Evolutionary conservation across 2,888 invertebrate genomes (phyloP).

Genomic region (Protophormia terraenovae): DNA sequence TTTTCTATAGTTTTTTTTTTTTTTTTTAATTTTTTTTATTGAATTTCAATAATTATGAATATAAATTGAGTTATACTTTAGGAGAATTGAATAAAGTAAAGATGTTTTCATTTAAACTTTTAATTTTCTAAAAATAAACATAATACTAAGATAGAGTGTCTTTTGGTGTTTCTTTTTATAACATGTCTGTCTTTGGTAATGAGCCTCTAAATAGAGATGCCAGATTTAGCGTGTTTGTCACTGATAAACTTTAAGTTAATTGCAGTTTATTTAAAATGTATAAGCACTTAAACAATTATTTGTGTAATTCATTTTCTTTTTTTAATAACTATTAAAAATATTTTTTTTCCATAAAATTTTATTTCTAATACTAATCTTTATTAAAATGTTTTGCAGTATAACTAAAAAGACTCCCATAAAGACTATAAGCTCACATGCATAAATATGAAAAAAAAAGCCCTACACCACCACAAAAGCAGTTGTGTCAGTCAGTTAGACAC

Average conservation of each 20-base stretch:
- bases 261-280: too few species aligned
- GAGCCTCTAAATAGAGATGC: too few species aligned
- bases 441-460: background rate
- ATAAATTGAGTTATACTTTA: slow-evolving; percentile 13
- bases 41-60: slow-evolving; percentile 47
- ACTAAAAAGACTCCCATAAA: background rate
- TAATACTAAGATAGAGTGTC: too few species aligned
- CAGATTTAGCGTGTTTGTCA: too few species aligned
- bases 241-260: too few species aligned
- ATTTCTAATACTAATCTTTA: background rate
- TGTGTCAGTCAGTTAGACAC: slow-evolving; percentile 22
- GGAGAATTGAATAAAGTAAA: background rate
- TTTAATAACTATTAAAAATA: too few species aligned
- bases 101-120: background rate
- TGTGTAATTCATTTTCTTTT: too few species aligned
- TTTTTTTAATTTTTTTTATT: background rate
- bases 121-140: background rate
- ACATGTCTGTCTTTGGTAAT: too few species aligned
- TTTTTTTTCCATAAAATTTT: background rate
- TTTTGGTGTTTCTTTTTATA: too few species aligned
- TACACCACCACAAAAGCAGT: slow-evolving; percentile 24
- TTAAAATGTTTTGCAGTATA: background rate
- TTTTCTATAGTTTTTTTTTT: slow-evolving; percentile 18
- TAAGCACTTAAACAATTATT: too few species aligned
- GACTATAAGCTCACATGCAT: background rate